Evolutionary conservation across 2,797 vertebrate species (phyloP).

Genomic region (Sparus aurata): DNA sequence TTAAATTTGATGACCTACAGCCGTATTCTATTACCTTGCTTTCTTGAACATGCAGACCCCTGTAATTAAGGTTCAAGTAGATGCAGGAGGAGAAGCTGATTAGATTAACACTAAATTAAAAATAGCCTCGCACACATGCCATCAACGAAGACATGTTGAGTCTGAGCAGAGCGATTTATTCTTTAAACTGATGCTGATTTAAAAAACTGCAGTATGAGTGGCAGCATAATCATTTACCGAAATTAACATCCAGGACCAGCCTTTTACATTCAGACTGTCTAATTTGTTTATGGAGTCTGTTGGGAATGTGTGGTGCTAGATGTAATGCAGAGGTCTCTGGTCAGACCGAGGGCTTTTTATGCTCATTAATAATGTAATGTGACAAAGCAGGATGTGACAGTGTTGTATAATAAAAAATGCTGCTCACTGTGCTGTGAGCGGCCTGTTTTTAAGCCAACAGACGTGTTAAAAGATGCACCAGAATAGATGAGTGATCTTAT

Average conservation of each 20-base stretch:
- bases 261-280: conserved; percentile 59
- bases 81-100: conserved; percentile 37
- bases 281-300: conserved; percentile 37
- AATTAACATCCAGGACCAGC: conserved; percentile 53
- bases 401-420: conserved; percentile 41
- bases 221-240: conserved; percentile 70
- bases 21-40: conserved; percentile 67
- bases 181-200: conserved; percentile 59
- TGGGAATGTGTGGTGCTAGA: conserved; percentile 36
- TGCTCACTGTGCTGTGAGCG: conserved; percentile 4
- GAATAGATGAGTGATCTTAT: conserved; percentile 33
- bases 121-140: conserved; percentile 32
- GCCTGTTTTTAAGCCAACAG: conserved; percentile 15
- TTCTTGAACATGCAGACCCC: conserved; percentile 52
- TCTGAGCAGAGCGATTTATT: conserved; percentile 65
- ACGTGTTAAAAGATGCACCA: background rate
- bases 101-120: conserved; percentile 63
- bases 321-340: conserved; percentile 41
- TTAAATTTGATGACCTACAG: conserved; percentile 77
- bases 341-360: conserved; percentile 39
- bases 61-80: conserved; percentile 69
- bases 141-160: conserved; percentile 25
- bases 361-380: conserved; percentile 61
- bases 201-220: conserved; percentile 62
- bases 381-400: conserved; percentile 54